Conservation (phyloP, 2,888 invertebrate species). For the Gibbula magus region DNA sequence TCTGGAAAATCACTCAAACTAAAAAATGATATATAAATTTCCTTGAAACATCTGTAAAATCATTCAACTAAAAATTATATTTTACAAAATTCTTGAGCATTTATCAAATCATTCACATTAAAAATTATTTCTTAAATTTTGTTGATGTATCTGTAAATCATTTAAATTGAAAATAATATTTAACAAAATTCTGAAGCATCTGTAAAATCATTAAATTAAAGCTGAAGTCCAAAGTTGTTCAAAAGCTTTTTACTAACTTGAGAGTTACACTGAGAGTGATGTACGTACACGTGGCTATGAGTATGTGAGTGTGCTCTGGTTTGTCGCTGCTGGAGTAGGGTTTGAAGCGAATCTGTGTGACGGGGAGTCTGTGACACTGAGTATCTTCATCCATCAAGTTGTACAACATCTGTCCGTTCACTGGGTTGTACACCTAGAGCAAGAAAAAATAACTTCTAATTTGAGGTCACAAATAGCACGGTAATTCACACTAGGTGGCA, state of each 20-base stretch:
- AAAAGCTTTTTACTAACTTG: too few relatives aligned
- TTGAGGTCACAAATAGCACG: too few relatives aligned
- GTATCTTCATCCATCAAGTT: slow-evolving; percentile 69
- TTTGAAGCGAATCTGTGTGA: slow-evolving; percentile 70
- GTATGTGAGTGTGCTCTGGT: slow-evolving; percentile 63
- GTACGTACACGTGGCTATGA: slow-evolving; percentile 71
- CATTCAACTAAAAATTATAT: not conserved
- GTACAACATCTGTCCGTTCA: slow-evolving; percentile 61
- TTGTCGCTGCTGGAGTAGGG: slow-evolving; percentile 52
- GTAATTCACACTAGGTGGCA: too few relatives aligned
- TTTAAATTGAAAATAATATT: too few relatives aligned
- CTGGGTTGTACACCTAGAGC: slow-evolving; percentile 64
- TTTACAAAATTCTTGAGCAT: not conserved
- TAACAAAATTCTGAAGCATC: slow-evolving; percentile 75
- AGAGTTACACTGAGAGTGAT: not conserved
- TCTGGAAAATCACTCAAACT: slow-evolving; percentile 67
- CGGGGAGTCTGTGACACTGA: slow-evolving; percentile 60
- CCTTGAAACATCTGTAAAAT: not conserved
- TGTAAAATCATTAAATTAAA: slow-evolving; percentile 61
- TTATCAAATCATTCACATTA: too few relatives aligned
- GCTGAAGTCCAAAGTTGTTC: too few relatives aligned
- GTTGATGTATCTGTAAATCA: slow-evolving; percentile 71
- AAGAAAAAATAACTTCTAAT: too few relatives aligned
- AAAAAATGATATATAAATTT: too few relatives aligned
- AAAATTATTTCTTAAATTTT: too few relatives aligned